Conservation (phyloP, 2,797 vertebrate species). For the Pantherophis vulpinus region DNA sequence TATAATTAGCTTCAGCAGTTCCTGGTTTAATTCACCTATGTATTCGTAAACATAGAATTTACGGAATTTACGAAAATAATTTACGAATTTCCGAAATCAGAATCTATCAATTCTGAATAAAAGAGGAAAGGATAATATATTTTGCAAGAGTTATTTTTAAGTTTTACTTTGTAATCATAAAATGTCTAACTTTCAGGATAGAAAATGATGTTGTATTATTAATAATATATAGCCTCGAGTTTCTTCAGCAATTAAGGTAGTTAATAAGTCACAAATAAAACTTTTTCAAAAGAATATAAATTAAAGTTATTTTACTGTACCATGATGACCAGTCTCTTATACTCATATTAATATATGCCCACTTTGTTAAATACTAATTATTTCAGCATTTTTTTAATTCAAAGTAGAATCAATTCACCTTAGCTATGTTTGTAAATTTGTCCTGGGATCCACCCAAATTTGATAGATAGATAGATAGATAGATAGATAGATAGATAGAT, state of each 20-base stretch:
- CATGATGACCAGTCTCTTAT: background rate
- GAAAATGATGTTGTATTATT: background rate
- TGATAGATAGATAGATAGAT: no score
- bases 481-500: no score
- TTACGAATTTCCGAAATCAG: no score
- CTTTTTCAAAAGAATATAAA: background rate
- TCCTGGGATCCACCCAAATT: background rate
- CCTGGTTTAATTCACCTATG: background rate
- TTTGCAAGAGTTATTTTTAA: background rate
- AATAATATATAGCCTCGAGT: background rate
- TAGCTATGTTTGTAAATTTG: background rate
- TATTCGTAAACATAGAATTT: background rate
- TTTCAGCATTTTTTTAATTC: background rate
- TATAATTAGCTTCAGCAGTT: slow-evolving; percentile 40
- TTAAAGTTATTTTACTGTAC: background rate
- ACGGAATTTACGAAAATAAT: no score
- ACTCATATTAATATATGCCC: background rate
- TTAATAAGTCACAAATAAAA: background rate
- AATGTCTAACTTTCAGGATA: background rate
- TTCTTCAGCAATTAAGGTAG: background rate
- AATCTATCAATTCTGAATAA: background rate
- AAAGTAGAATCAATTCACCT: background rate
- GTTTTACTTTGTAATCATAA: background rate
- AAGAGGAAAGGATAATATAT: background rate
- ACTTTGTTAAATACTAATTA: background rate